Evolutionary conservation across 2,797 vertebrate species (phyloP).

Genomic region (Micrastur ruficollis): DNA sequence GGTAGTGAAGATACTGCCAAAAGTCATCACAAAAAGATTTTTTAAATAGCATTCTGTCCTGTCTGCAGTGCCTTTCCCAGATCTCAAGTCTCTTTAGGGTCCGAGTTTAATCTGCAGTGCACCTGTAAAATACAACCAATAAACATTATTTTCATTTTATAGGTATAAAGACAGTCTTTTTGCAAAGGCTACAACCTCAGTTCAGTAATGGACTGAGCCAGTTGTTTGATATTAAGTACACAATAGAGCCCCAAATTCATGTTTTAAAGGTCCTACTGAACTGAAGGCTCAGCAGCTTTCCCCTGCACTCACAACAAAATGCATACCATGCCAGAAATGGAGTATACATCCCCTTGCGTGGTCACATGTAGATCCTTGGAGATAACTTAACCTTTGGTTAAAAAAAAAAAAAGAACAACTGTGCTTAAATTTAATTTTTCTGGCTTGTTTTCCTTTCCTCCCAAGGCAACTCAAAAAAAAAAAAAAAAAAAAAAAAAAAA

Average conservation of each 20-base stretch:
- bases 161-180: background rate
- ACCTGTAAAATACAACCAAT: background rate
- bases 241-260: background rate
- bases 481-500: background rate
- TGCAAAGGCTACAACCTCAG: accelerated
- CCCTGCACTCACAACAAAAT: background rate
- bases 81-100: background rate
- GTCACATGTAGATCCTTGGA: background rate
- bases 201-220: background rate
- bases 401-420: background rate
- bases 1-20: background rate
- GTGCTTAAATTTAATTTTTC: background rate
- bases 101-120: background rate
- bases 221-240: background rate
- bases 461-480: background rate
- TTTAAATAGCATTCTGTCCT: background rate
- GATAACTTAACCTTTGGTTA: background rate
- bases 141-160: background rate
- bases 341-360: background rate
- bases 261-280: background rate
- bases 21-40: background rate
- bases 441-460: background rate
- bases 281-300: background rate
- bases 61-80: background rate
- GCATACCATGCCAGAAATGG: background rate